Percentiles rank a stretch among this genome's conserved stretches.
Evolutionary conservation across 2,113 vertebrate species (phyloP).

Genomic region (Myanophis thanlyinensis): DNA sequence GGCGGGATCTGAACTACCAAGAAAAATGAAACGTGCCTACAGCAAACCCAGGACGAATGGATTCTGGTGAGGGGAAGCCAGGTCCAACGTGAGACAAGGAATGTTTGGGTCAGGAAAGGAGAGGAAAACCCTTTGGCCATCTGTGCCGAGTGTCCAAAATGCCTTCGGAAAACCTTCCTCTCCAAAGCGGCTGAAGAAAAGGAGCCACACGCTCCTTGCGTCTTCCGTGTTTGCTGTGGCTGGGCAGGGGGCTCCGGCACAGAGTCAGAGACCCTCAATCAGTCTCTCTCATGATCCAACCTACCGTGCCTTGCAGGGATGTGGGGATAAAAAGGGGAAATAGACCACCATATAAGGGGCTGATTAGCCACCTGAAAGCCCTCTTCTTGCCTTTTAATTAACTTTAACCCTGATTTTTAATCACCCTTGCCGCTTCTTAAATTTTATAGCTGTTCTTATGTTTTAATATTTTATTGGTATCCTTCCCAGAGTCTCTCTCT

Average conservation of each 20-base stretch:
- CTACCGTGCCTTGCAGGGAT: not conserved
- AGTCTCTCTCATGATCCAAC: not conserved
- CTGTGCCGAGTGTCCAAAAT: not conserved
- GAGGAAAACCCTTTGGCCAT: not conserved
- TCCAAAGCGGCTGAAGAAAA: not conserved
- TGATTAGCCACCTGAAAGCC: too few relatives aligned
- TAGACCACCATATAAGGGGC: not conserved
- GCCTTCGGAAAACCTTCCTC: not conserved
- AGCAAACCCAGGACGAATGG: not conserved
- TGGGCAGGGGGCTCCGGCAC: not conserved
- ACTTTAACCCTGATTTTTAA: too few relatives aligned
- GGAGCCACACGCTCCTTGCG: not conserved
- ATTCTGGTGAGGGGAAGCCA: not conserved
- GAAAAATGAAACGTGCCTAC: not conserved
- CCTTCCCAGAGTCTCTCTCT: too few relatives aligned
- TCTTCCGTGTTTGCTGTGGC: too few relatives aligned
- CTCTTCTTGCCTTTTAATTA: too few relatives aligned
- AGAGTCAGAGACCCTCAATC: not conserved
- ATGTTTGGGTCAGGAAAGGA: not conserved
- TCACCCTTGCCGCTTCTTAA: too few relatives aligned
- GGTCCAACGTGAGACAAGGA: not conserved
- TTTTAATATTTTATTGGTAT: not conserved
- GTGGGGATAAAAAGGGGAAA: not conserved
- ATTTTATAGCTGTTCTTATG: too few relatives aligned
- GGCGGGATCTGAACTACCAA: not conserved